A percentile compares a stretch with the other conserved stretches of the same genome.
Evolutionary conservation across 2,888 invertebrate genomes (phyloP).

Genomic region (Pheosia gnoma): DNA sequence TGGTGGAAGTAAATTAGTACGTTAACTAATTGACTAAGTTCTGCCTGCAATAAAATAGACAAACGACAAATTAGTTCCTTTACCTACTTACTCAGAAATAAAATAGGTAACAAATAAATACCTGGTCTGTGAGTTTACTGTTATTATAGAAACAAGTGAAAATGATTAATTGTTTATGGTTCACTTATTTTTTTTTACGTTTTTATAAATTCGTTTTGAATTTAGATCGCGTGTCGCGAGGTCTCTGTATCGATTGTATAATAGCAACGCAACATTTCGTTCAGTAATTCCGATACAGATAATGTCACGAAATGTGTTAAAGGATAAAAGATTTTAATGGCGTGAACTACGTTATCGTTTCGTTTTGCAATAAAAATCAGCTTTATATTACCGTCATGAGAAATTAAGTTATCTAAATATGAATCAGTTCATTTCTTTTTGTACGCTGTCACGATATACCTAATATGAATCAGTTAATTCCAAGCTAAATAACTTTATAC

Average conservation of each 20-base stretch:
- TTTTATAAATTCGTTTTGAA: neutral
- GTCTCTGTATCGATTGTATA: slow-evolving; percentile 30
- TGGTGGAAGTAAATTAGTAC: too few species aligned
- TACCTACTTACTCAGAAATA: too few species aligned
- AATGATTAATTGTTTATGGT: neutral
- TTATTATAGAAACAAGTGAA: neutral
- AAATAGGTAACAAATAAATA: too few species aligned
- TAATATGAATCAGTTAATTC: neutral
- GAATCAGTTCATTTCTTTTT: neutral
- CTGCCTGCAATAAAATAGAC: too few species aligned
- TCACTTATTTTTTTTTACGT: neutral
- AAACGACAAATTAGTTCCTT: neutral
- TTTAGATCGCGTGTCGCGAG: slow-evolving; percentile 27
- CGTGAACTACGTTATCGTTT: neutral
- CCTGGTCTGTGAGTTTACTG: too few species aligned
- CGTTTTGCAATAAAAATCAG: neutral
- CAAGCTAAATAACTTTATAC: too few species aligned
- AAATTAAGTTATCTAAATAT: neutral
- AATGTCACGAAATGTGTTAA: slow-evolving; percentile 22
- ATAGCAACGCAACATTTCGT: slow-evolving; percentile 37
- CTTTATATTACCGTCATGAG: too few species aligned
- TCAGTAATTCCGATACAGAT: slow-evolving; percentile 33
- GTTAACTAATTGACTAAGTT: too few species aligned
- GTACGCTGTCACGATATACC: neutral
- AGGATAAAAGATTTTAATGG: slow-evolving; percentile 19